Evolutionary conservation across 1,140 invertebrate genomes (phyloP), one percentile per base, ranked within the genome.

Genomic region (Phymastichus coffea): DNA sequence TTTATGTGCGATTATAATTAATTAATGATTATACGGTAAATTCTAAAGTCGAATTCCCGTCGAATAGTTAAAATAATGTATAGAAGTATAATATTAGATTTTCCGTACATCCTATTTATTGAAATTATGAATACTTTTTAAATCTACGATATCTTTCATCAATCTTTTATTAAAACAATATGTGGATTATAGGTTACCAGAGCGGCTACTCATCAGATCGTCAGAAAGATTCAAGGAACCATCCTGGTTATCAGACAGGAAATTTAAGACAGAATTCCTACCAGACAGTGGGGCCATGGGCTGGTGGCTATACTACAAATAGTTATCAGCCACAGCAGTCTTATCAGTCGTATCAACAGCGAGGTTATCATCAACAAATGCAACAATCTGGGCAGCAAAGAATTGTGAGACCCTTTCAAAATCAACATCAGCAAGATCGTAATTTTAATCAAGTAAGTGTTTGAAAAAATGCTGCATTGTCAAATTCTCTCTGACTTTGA

Each of bases 401-500:
- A n/a, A 6, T 40, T n/a, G 12, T 40, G 12, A 37, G 52, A 4
- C 46, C 59, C 0, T 37, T 55, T 41, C 52, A 61, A 30, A 60
- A 47, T 33, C 9, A 23, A 26, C 26, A n/a, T 20, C 12, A 37
- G 1, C 51, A 40, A 17, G 9, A 12, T 15, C 38, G 51, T 23
- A 43, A 55, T 15, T 54, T 7, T n/a, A 53, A 53, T 53, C 40
- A 52, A 46, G 51, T 60, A 8, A 54, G 17, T 17, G 44, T 37
- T n/a, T n/a, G n/a, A n/a, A n/a, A n/a, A n/a, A n/a, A n/a, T n/a
- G n/a, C n/a, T n/a, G n/a, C n/a, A n/a, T n/a, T n/a, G n/a, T n/a
- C n/a, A n/a, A n/a, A n/a, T n/a, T n/a, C n/a, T n/a, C n/a, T n/a
- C n/a, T n/a, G n/a, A n/a, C n/a, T n/a, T n/a, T n/a, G n/a, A n/a